Evolutionary conservation across 2,797 vertebrate genomes (phyloP).

Genomic region (Pipistrellus pipistrellus): DNA sequence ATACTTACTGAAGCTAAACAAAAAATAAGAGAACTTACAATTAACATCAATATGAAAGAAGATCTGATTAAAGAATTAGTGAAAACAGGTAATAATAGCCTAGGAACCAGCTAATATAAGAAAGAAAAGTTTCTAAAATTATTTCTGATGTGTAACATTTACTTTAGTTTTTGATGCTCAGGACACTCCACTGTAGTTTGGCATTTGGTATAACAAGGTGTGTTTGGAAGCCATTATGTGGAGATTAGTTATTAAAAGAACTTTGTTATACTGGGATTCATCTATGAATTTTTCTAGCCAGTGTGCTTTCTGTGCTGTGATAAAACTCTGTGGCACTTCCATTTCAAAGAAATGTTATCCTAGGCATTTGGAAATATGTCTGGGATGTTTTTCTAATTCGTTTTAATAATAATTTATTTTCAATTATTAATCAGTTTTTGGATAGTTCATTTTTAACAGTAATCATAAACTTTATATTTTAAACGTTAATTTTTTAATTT

Average conservation of each 20-base stretch:
- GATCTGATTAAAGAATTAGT: conserved; percentile 93
- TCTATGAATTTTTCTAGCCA: conserved; percentile 5
- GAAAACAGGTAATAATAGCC: conserved; percentile 91
- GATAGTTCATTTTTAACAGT: conserved; percentile 10
- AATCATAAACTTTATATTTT: conserved; percentile 36
- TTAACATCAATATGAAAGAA: conserved; percentile 94
- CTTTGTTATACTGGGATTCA: neutral
- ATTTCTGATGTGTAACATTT: neutral
- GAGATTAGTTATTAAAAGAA: conserved; percentile 42
- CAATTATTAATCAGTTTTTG: conserved; percentile 30
- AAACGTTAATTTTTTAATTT: neutral
- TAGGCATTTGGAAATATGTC: conserved; percentile 32
- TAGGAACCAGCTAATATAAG: neutral
- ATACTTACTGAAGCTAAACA: conserved; percentile 87
- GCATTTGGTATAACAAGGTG: neutral
- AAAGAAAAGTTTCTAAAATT: neutral
- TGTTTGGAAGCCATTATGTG: neutral
- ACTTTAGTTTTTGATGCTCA: conserved; percentile 24
- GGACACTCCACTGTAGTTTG: neutral
- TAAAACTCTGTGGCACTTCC: neutral
- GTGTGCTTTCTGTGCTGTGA: neutral
- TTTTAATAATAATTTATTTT: conserved; percentile 22
- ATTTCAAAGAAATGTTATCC: conserved; percentile 3
- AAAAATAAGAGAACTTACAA: conserved; percentile 92
- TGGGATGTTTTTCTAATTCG: conserved; percentile 16